Evolutionary conservation across 2,888 invertebrate genomes (phyloP), one percentile per base, ranked within the genome.

Genomic region (Cacoxenus indagator): DNA sequence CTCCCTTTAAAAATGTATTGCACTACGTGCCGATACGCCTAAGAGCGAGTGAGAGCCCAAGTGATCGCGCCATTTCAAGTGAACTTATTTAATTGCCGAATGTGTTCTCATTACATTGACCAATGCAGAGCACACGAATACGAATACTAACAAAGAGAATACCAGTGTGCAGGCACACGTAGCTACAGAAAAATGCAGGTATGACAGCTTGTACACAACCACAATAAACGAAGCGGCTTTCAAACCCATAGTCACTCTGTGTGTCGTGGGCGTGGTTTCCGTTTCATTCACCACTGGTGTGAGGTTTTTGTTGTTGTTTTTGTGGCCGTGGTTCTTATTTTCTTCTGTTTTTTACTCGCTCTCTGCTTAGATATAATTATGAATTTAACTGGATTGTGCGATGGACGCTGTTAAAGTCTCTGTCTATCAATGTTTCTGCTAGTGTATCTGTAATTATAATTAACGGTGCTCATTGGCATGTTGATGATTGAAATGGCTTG

Each of bases 81-180:
- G 76, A 74, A 83, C 79, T 81, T 81, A 81, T 81, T 81, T 81
- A 81, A 79, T 70, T 73, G 61, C 54, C 59, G 27, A 67, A 76
- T 74, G 64, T 83, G 83, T 78, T 83, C 79, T 83, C 86, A 81
- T 81, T 85, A 78, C 80, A 83, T 81, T 86, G 85, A 85, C 85
- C 85, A 85, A 85, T 85, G 84, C 85, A 85, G 85, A 83, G 78
- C 86, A 85, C 64, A 70, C 46, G 19, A 65, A 64, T 45, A 45
- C 61, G 2, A 14, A 31, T 0, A 8, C 59, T n/a, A 26, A n/a
- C n/a, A 1, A 1, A 37, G 14, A 37, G 37, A 37, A 14, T 14
- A 14, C 37, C 62, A 67, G n/a, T n/a, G n/a, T n/a, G n/a, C 68
- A 51, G 45, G 67, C 68, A 65, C 46, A 65, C 65, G 55, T 43